A percentile compares a stretch with the other conserved stretches of the same genome.
These are phyloP conservation scores for Euphydryas editha DNA, from an alignment of 2,888 invertebrate genomes.

Conservation along the genomic window DNA sequence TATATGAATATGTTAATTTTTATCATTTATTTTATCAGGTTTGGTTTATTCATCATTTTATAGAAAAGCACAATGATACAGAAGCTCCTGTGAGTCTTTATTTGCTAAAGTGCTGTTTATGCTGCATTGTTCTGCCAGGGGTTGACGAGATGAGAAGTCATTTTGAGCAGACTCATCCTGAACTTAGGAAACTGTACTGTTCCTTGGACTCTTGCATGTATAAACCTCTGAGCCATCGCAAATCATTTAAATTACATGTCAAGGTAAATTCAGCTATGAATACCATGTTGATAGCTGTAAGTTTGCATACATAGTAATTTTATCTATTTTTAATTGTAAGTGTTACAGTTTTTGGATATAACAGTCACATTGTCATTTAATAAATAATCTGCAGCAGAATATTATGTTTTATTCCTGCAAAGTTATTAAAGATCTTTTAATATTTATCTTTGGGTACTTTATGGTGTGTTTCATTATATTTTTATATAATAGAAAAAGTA, in stretches of 20 bases:
- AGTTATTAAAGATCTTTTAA: no score
- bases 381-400: no score
- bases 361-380: no score
- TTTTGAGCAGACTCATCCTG: conserved; percentile 64
- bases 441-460: background rate
- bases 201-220: conserved; percentile 67
- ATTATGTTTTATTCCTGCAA: no score
- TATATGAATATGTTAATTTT: no score
- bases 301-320: no score
- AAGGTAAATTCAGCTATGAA: conserved; percentile 55
- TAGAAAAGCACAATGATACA: conserved; percentile 57
- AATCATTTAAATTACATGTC: conserved; percentile 74
- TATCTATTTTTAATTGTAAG: no score
- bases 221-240: conserved; percentile 70
- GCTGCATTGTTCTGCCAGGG: conserved; percentile 60
- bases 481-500: no score
- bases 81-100: conserved; percentile 46
- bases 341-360: no score
- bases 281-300: background rate
- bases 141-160: conserved; percentile 68
- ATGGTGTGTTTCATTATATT: no score
- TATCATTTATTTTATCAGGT: conserved; percentile 65
- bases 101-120: conserved; percentile 71
- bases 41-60: conserved; percentile 70
- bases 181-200: conserved; percentile 71